phyloP scores from a whole-genome alignment of 1,140 invertebrate genomes.

The Trinorchestia longiramus region DNA sequence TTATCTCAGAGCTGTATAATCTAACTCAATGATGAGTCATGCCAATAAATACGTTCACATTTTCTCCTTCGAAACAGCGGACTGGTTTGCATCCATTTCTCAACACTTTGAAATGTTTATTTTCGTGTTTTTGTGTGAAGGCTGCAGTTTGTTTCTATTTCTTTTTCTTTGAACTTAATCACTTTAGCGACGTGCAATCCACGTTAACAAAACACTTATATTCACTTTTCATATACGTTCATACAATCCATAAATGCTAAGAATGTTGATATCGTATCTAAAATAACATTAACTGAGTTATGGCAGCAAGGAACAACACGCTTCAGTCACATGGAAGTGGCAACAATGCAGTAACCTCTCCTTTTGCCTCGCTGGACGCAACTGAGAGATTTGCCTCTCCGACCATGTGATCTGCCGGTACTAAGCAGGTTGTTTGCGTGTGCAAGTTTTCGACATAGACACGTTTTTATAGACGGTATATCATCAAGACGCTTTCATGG shows the following conservation, averaged over 20 bases:
- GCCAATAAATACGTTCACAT: not conserved
- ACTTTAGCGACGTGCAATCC: not conserved
- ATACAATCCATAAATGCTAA: not conserved
- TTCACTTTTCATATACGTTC: not conserved
- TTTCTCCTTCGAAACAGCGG: not conserved
- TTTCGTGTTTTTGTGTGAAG: not conserved
- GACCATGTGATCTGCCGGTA: not conserved
- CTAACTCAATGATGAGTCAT: not conserved
- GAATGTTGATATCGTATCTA: not conserved
- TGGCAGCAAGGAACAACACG: not conserved
- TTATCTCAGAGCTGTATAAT: not conserved
- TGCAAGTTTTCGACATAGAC: not conserved
- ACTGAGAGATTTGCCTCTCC: not conserved
- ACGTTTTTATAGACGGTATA: not conserved
- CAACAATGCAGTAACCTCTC: not conserved
- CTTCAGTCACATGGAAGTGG: not conserved
- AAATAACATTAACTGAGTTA: not conserved
- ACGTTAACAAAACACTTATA: not conserved
- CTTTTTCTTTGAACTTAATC: not conserved
- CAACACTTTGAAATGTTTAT: not conserved
- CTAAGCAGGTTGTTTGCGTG: not conserved
- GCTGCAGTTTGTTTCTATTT: not conserved
- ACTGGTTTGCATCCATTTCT: not conserved
- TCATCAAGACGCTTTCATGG: not conserved
- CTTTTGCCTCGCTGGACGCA: not conserved